Conservation (phyloP, 2,797 vertebrate species). For the Sebastes vulpes region DNA sequence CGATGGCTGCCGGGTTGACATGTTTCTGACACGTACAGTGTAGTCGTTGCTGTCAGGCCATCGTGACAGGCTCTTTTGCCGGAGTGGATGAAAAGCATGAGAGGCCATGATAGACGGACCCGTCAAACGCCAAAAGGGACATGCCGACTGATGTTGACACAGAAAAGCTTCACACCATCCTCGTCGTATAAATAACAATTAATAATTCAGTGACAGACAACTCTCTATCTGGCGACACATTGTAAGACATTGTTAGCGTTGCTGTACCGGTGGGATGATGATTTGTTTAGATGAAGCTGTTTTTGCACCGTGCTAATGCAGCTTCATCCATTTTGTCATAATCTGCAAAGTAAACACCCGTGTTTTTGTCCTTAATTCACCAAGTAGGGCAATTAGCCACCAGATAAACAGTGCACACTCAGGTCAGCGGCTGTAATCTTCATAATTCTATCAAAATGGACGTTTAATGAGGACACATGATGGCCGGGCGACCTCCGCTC, state of each 20-base stretch:
- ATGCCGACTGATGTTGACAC: conserved; percentile 26
- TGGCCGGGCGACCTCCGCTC: conserved; percentile 28
- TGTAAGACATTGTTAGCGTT: neutral
- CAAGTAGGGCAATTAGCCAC: conserved; percentile 70
- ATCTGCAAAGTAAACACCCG: conserved; percentile 62
- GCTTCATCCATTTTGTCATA: conserved; percentile 36
- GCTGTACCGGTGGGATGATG: neutral
- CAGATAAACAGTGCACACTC: conserved; percentile 48
- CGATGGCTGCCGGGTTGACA: conserved; percentile 39
- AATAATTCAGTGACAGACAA: conserved; percentile 31
- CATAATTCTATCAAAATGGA: conserved; percentile 73
- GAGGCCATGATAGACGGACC: conserved; percentile 43
- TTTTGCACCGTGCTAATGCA: conserved; percentile 14
- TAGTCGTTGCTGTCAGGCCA: conserved; percentile 39
- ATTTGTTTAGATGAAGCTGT: conserved; percentile 24
- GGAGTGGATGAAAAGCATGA: conserved; percentile 49
- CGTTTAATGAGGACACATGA: conserved; percentile 55
- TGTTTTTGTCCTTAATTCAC: conserved; percentile 60
- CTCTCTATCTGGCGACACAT: neutral
- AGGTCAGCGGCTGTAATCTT: conserved; percentile 63
- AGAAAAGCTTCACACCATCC: conserved; percentile 36
- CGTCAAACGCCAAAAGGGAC: conserved; percentile 45
- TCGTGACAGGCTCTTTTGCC: conserved; percentile 41
- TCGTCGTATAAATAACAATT: conserved; percentile 38
- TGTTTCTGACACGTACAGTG: conserved; percentile 52